Evolutionary conservation across 1,140 invertebrate genomes (phyloP), one percentile per base, ranked within the genome.

Genomic region (Stegodyphus mimosarum): DNA sequence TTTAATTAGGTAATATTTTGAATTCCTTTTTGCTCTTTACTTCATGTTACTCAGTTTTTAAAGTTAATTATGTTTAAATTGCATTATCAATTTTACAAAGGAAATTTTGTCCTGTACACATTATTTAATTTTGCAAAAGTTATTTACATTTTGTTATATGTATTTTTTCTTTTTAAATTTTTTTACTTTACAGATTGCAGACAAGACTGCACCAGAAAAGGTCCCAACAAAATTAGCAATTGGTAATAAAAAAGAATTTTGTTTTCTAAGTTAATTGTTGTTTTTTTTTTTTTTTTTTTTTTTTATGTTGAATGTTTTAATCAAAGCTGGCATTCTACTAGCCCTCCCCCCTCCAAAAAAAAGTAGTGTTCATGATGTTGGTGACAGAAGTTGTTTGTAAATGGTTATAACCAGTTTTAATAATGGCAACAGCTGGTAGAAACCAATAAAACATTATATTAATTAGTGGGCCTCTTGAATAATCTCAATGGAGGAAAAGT

Each of bases 131-230:
- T 10, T 15, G 0, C 15, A 10, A 10, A 60, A 13, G 13, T 55
- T 55, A 55, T 7, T 55, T 55, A 55, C 7, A 10, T 60, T 60
- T 15, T 10, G 9, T 10, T 15, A 60, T 60, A 60, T 10, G 9
- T 10, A 60, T 60, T 10, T 60, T 60, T 60, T 60, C 15, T 60
- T 10, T 10, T 60, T 55, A 55, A 60, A 60, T 10, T 10, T 60
- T 52, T 60, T 33, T 33, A 33, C 48, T 63, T 80, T 86, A 17
- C n/a, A 87, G 85, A 76, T 87, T 53, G 69, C 70, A 88, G 88
- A 50, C 67, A 73, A 70, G 18, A 2, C 48, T 52, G 50, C 48
- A 13, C 11, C 64, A 15, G 81, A 84, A 50, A 63, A 48, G 18
- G 81, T 15, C 13, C 72, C 81, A 49, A 75, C 81, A 10, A 86